These are phyloP conservation scores for Adelognathus sp. DNA, from an alignment of 2,888 invertebrate species.

Conservation along the genomic window DNA sequence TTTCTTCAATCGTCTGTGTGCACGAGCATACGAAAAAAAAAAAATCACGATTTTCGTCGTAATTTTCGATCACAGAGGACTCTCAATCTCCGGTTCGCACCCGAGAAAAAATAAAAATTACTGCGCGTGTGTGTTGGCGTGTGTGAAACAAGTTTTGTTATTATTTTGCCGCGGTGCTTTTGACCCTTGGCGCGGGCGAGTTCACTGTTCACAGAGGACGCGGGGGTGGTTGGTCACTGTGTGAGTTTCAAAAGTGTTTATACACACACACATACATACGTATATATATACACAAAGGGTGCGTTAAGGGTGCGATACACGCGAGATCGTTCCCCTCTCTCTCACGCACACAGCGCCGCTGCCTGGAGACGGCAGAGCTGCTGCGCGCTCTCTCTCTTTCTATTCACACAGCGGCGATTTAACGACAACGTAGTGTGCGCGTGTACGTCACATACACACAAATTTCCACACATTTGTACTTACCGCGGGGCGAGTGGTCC, in stretches of 20 bases:
- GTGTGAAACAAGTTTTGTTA: constrained; percentile 79
- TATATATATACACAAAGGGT: background rate
- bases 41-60: constrained; percentile 21
- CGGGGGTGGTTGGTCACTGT: constrained; percentile 74
- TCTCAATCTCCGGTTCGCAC: constrained; percentile 32
- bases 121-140: too few species aligned
- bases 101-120: too few species aligned
- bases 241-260: constrained; percentile 45
- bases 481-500: constrained; percentile 58
- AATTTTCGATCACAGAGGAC: constrained; percentile 5
- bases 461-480: constrained; percentile 18
- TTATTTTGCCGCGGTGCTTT: constrained; percentile 80
- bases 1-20: too few species aligned
- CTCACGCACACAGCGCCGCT: too few species aligned
- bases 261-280: background rate
- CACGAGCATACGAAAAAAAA: constrained; percentile 10
- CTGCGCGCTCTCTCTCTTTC: background rate
- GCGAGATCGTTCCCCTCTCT: constrained; percentile 28
- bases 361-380: too few species aligned
- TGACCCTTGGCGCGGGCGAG: constrained; percentile 79
- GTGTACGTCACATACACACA: background rate
- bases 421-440: constrained; percentile 14
- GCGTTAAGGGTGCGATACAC: constrained; percentile 47
- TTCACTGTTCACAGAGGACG: constrained; percentile 75
- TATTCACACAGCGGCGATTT: background rate